phyloP scores from a whole-genome alignment of 2,888 invertebrate genomes.

The Chrysodeixis includens region DNA sequence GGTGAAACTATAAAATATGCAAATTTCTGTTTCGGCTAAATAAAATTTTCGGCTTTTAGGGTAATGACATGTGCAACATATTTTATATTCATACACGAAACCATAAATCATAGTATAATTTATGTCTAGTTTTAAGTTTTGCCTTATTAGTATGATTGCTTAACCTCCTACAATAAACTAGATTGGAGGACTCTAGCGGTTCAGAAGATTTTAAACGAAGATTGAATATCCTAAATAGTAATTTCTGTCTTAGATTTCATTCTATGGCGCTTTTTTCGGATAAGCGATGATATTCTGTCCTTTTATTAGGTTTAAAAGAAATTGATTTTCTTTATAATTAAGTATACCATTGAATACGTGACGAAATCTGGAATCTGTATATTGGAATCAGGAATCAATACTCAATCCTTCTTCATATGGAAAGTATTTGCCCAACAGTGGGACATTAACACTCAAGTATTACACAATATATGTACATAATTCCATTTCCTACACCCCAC shows the following conservation, averaged over 20 bases:
- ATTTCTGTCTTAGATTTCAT: no score
- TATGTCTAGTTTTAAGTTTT: neutral
- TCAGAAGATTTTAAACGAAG: neutral
- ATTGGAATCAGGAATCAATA: no score
- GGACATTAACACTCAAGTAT: no score
- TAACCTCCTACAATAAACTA: no score
- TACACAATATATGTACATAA: no score
- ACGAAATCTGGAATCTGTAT: no score
- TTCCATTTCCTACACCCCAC: neutral
- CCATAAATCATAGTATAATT: neutral
- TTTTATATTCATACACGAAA: neutral
- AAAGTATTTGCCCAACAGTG: no score
- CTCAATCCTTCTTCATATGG: no score
- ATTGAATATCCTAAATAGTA: no score
- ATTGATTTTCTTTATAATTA: neutral
- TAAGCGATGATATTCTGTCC: neutral
- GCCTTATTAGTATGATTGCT: neutral
- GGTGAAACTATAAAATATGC: constrained; percentile 3
- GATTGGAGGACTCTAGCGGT: neutral
- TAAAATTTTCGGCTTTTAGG: neutral
- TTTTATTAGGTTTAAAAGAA: neutral
- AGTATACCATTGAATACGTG: no score
- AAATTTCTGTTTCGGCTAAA: constrained; percentile 3
- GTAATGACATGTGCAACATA: neutral
- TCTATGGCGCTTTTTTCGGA: no score